These are phyloP conservation scores for Pocillopora grandis DNA, from an alignment of 92 coral and sea anemone genomes.

Conservation along the genomic window DNA sequence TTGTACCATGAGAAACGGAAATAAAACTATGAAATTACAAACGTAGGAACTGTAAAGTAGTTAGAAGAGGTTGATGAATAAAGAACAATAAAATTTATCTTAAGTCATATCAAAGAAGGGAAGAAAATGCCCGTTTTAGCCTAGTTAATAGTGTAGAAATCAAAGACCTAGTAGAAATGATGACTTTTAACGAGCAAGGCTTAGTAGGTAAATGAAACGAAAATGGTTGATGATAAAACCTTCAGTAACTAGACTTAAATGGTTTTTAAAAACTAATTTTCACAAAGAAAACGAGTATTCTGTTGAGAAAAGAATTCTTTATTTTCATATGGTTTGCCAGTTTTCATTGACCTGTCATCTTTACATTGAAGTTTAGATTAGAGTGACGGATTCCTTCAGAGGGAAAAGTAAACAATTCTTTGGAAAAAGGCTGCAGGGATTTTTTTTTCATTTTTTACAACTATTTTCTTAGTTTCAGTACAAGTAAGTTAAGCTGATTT, in stretches of 20 bases:
- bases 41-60: too few relatives aligned
- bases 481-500: conserved; percentile 31
- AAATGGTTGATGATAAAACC: neutral
- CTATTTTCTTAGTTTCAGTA: conserved; percentile 50
- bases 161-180: too few relatives aligned
- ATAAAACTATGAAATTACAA: too few relatives aligned
- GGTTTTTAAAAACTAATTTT: conserved; percentile 12
- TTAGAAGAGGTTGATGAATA: too few relatives aligned
- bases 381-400: neutral
- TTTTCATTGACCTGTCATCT: conserved; percentile 13
- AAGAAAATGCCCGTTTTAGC: too few relatives aligned
- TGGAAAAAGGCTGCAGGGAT: conserved; percentile 23
- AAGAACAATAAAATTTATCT: too few relatives aligned
- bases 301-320: conserved; percentile 26
- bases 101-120: too few relatives aligned
- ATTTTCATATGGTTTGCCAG: conserved; percentile 42
- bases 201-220: neutral
- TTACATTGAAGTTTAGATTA: too few relatives aligned
- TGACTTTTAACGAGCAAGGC: too few relatives aligned
- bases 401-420: neutral
- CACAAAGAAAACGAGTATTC: conserved; percentile 8
- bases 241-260: neutral
- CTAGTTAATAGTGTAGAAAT: too few relatives aligned
- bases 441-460: conserved; percentile 38
- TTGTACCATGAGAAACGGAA: too few relatives aligned